Evolutionary conservation across 2,113 vertebrate species (phyloP).

Genomic region (Gavia stellata): DNA sequence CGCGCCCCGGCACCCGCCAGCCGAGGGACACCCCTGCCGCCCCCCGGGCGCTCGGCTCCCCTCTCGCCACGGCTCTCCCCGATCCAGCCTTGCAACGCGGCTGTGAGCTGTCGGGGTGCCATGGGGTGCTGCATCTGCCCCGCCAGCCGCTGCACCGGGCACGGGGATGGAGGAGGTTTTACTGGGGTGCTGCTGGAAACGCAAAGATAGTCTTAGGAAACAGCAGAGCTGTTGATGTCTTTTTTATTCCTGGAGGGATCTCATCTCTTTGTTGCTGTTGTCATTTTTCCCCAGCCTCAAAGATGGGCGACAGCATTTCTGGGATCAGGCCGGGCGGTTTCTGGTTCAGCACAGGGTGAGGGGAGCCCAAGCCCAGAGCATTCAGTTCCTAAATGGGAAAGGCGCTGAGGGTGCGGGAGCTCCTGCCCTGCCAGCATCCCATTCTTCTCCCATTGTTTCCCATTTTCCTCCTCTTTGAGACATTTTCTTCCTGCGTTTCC

Average conservation of each 20-base stretch:
- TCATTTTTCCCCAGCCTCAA: background rate
- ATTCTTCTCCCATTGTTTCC: background rate
- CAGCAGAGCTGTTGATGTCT: background rate
- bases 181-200: background rate
- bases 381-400: background rate
- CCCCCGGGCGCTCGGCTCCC: background rate
- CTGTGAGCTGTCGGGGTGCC: background rate
- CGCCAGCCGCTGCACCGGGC: accelerated
- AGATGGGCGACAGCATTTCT: accelerated
- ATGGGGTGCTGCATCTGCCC: background rate
- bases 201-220: background rate
- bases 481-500: background rate
- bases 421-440: background rate
- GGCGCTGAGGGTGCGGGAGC: accelerated
- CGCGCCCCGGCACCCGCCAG: too few relatives aligned
- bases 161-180: accelerated
- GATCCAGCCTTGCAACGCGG: accelerated
- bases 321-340: background rate
- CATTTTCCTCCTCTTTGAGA: background rate
- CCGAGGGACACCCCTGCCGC: background rate
- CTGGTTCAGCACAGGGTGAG: background rate
- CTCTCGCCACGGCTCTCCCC: too few relatives aligned
- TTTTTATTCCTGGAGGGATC: background rate
- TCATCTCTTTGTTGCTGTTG: background rate
- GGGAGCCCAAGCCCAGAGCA: accelerated